phyloP scores from a whole-genome alignment of 2,797 vertebrate species.

The Halcyon smyrnensis region DNA sequence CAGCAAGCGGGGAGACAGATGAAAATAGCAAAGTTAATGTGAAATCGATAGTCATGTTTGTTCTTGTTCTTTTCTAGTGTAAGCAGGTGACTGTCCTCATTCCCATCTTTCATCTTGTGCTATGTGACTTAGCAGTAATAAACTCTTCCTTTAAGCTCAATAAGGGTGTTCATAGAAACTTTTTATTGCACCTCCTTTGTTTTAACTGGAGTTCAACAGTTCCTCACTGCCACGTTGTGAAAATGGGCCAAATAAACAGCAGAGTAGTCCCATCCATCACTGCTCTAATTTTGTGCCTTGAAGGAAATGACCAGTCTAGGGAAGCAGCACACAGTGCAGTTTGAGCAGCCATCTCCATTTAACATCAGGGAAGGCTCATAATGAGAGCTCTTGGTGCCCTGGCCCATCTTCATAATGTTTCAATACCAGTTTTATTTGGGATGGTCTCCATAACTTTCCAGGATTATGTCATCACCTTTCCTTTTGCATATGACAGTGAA shows the following conservation, averaged over 20 bases:
- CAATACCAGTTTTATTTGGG: neutral
- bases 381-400: neutral
- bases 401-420: neutral
- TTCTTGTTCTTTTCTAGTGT: neutral
- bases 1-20: neutral
- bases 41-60: neutral
- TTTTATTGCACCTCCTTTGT: constrained; percentile 59
- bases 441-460: neutral
- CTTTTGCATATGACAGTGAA: neutral
- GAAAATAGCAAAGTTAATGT: neutral
- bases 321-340: neutral
- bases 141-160: constrained; percentile 29
- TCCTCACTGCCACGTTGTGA: constrained; percentile 60
- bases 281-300: constrained; percentile 79
- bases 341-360: neutral
- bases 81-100: neutral
- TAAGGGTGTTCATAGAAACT: constrained; percentile 54
- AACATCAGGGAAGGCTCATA: neutral
- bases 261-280: constrained; percentile 80
- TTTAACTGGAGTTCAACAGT: constrained; percentile 53
- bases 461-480: neutral
- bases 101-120: neutral
- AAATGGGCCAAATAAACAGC: constrained; percentile 75
- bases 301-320: constrained; percentile 67
- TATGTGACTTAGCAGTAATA: neutral